Conservation (phyloP, 2,797 vertebrate species). For the Falco rusticolus region DNA sequence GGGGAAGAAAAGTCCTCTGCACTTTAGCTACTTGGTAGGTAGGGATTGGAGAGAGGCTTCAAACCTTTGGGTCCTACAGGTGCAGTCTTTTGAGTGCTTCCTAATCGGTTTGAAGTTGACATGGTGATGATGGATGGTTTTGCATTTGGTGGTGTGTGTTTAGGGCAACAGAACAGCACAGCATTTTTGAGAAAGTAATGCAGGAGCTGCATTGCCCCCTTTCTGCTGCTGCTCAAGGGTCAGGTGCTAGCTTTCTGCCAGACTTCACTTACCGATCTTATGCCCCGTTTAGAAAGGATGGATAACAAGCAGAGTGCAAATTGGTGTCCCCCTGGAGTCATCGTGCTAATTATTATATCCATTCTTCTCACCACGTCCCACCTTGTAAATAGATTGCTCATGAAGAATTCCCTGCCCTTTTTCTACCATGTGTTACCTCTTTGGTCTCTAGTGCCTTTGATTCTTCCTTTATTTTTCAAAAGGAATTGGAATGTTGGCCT, state of each 20-base stretch:
- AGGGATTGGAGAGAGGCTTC: background rate
- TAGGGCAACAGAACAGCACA: background rate
- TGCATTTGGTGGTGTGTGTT: background rate
- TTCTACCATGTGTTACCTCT: background rate
- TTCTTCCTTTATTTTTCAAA: constrained; percentile 15
- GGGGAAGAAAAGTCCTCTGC: background rate
- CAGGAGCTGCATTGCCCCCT: background rate
- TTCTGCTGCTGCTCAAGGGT: background rate
- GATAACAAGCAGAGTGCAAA: background rate
- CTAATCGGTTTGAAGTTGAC: background rate
- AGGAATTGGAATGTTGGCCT: background rate
- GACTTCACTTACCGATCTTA: background rate
- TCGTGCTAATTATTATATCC: background rate
- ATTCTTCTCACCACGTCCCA: background rate
- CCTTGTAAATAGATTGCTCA: background rate
- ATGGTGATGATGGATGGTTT: background rate
- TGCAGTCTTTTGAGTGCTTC: background rate
- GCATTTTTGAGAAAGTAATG: background rate
- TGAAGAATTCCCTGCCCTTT: background rate
- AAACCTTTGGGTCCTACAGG: background rate
- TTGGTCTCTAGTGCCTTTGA: background rate
- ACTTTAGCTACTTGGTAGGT: background rate
- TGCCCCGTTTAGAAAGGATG: background rate
- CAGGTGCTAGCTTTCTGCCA: background rate
- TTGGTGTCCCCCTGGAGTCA: background rate